A percentile compares a stretch with the other conserved stretches of the same genome.
Evolutionary conservation across 1,140 invertebrate genomes (phyloP).

Genomic region (Venustaconcha ellipsiformis): DNA sequence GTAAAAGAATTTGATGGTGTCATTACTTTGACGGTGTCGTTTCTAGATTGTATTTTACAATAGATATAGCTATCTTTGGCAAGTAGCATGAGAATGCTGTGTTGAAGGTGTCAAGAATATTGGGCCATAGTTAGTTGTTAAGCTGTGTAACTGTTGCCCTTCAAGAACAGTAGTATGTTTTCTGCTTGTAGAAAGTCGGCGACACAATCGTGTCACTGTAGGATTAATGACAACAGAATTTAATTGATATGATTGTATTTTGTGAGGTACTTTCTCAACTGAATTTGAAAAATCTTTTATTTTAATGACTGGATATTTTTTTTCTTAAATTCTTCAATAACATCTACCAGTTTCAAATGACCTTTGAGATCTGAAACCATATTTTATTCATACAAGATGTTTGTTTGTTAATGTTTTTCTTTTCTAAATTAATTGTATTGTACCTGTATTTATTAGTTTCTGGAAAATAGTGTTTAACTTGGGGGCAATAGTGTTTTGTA

Average conservation of each 20-base stretch:
- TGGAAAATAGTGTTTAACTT: constrained; percentile 11
- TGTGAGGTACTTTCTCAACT: constrained; percentile 34
- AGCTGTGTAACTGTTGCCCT: constrained; percentile 16
- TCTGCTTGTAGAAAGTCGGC: constrained; percentile 18
- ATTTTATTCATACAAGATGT: constrained; percentile 29
- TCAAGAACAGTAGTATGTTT: constrained; percentile 34
- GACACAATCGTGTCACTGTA: constrained; percentile 23
- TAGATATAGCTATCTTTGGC: constrained; percentile 12
- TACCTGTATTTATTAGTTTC: constrained; percentile 12
- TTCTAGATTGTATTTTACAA: no score
- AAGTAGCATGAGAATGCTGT: constrained; percentile 22
- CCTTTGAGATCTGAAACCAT: constrained; percentile 25
- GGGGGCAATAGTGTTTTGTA: constrained; percentile 4
- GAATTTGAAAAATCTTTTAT: constrained; percentile 37
- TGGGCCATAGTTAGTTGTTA: constrained; percentile 30
- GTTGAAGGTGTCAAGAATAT: constrained; percentile 17
- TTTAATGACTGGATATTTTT: constrained; percentile 20
- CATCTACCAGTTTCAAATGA: constrained; percentile 33
- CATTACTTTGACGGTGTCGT: no score
- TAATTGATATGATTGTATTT: constrained; percentile 8
- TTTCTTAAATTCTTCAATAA: constrained; percentile 9
- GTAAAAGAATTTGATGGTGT: no score
- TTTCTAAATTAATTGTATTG: constrained; percentile 15
- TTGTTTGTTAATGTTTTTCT: not conserved
- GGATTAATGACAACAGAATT: no score